phyloP scores from a whole-genome alignment of 2,888 invertebrate genomes.

The Papilio elwesi region DNA sequence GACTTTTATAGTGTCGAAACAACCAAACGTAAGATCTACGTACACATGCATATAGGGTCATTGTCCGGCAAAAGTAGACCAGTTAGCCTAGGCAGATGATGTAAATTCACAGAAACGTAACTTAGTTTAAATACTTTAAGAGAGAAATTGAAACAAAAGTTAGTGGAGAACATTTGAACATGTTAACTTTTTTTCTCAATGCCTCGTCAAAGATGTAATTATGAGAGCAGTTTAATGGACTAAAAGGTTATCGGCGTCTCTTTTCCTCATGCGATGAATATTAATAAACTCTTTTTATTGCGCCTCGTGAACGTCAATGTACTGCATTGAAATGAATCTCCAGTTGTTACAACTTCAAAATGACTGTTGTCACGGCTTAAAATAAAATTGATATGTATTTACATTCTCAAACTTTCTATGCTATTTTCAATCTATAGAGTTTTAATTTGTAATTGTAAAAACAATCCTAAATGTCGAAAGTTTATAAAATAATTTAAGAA shows the following conservation, averaged over 20 bases:
- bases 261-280: slow-evolving; percentile 32
- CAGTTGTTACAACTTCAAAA: slow-evolving; percentile 17
- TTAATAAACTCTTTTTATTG: slow-evolving; percentile 35
- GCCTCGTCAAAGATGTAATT: slow-evolving; percentile 29
- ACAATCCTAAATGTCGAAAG: not conserved
- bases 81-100: slow-evolving; percentile 9
- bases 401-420: not conserved
- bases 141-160: slow-evolving; percentile 16
- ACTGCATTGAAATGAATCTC: slow-evolving; percentile 31
- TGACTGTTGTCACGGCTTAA: not conserved
- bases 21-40: not conserved
- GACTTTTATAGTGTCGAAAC: not conserved
- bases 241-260: slow-evolving; percentile 30
- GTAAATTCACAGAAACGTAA: not conserved
- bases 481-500: not conserved
- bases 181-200: slow-evolving; percentile 19
- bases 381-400: slow-evolving; percentile 14
- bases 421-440: not conserved
- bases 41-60: not conserved
- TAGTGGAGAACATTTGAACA: slow-evolving; percentile 3
- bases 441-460: not conserved
- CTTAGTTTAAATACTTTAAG: not conserved
- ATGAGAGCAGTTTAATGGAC: slow-evolving; percentile 31
- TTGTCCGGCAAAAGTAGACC: not conserved
- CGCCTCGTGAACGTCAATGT: slow-evolving; percentile 25